Conservation (phyloP, 2,797 vertebrate genomes). For the Cyclura pinguis region DNA sequence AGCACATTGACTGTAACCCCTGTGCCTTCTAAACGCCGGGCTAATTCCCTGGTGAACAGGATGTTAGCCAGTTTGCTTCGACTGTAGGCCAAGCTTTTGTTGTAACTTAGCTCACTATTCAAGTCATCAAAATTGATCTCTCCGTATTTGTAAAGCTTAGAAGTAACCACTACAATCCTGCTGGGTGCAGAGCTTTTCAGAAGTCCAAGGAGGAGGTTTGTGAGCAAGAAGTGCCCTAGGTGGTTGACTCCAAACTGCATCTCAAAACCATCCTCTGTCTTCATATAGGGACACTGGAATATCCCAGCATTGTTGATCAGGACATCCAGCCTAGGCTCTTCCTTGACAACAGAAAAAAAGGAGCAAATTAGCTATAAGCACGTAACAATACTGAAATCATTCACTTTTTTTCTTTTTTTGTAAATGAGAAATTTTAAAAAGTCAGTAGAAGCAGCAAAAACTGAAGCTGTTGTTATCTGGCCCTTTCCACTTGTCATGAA, state of each 20-base stretch:
- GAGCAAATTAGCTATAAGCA: conserved; percentile 36
- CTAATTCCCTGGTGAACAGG: conserved; percentile 89
- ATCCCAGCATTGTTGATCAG: conserved; percentile 93
- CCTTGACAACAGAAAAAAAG: conserved; percentile 75
- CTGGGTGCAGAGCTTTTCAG: conserved; percentile 91
- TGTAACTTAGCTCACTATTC: conserved; percentile 88
- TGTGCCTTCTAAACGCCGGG: conserved; percentile 84
- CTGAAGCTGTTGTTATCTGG: neutral
- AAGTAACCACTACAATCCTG: conserved; percentile 90
- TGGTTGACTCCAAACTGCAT: conserved; percentile 97
- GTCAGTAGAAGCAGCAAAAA: neutral
- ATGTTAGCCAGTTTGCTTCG: conserved; percentile 93
- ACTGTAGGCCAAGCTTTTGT: conserved; percentile 88
- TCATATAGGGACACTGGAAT: conserved; percentile 93
- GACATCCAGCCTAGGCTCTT: conserved; percentile 88
- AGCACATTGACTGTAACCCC: conserved; percentile 88
- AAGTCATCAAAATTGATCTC: conserved; percentile 93
- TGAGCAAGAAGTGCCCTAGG: conserved; percentile 95
- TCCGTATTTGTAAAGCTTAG: conserved; percentile 93
- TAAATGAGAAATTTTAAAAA: neutral
- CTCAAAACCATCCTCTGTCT: conserved; percentile 94
- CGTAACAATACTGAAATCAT: neutral
- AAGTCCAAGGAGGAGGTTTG: conserved; percentile 89
- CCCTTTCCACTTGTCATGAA: neutral
- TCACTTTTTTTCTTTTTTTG: neutral